Percentiles rank a stretch among this genome's conserved stretches.
These are phyloP conservation scores for Eleutherodactylus coqui DNA, from an alignment of 2,797 vertebrate species.

Conservation along the genomic window DNA sequence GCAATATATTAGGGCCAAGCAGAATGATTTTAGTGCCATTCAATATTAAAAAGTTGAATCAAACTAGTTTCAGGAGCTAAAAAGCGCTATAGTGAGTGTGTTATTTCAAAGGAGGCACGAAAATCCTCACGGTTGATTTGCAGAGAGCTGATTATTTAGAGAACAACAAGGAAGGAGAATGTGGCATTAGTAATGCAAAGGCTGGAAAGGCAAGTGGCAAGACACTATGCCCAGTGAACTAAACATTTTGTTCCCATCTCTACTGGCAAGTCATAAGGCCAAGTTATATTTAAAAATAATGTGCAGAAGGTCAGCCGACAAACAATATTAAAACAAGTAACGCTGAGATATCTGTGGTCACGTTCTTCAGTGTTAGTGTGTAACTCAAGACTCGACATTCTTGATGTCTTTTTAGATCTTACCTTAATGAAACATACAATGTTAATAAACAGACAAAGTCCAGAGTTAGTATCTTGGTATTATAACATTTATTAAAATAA, in stretches of 20 bases:
- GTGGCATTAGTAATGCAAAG: conserved; percentile 80
- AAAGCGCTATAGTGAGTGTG: conserved; percentile 15
- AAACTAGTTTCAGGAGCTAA: conserved; percentile 73
- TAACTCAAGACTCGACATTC: conserved; percentile 78
- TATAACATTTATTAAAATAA: conserved; percentile 93
- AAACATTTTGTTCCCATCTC: conserved; percentile 72
- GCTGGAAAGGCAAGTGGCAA: conserved; percentile 75
- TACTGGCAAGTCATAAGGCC: conserved; percentile 68
- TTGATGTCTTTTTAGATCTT: conserved; percentile 71
- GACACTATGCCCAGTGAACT: conserved; percentile 66
- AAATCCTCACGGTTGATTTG: conserved; percentile 66
- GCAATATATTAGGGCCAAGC: conserved; percentile 32
- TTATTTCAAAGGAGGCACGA: conserved; percentile 61
- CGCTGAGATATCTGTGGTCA: conserved; percentile 78
- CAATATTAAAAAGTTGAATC: conserved; percentile 73
- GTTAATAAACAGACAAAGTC: conserved; percentile 86
- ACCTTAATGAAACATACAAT: conserved; percentile 79
- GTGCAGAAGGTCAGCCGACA: conserved; percentile 78
- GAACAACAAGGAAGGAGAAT: conserved; percentile 68
- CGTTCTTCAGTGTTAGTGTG: conserved; percentile 80
- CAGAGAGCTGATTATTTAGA: conserved; percentile 73
- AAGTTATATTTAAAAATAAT: conserved; percentile 71
- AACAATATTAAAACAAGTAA: conserved; percentile 79
- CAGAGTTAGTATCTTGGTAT: conserved; percentile 86
- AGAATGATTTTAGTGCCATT: conserved; percentile 26